phyloP scores from a whole-genome alignment of 1,140 invertebrate genomes.

The Trichogramma pretiosum region DNA sequence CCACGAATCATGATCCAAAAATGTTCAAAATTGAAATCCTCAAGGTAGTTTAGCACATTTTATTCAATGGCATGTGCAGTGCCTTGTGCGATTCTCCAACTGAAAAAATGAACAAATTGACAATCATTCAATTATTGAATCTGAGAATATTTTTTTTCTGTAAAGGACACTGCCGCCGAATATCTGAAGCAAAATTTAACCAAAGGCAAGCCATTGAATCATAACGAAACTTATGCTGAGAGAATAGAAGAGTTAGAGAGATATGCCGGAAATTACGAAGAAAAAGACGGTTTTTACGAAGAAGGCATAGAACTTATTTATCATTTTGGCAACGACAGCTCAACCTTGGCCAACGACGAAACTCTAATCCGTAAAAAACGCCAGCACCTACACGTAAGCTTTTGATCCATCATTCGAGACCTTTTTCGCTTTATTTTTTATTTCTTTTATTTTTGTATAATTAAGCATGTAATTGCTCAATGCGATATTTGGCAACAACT shows the following conservation, averaged over 20 bases:
- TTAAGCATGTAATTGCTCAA: too few species aligned
- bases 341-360: slow-evolving; percentile 18
- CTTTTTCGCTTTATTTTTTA: not conserved
- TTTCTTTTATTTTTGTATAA: not conserved
- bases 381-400: slow-evolving; percentile 21
- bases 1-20: too few species aligned
- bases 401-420: not conserved
- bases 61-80: too few species aligned
- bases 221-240: too few species aligned
- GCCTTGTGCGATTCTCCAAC: too few species aligned
- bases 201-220: slow-evolving; percentile 33
- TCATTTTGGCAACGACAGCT: slow-evolving; percentile 32
- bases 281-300: slow-evolving; percentile 40
- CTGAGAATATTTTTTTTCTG: too few species aligned
- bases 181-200: slow-evolving; percentile 39
- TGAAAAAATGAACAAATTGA: too few species aligned
- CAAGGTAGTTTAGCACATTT: too few species aligned
- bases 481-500: too few species aligned
- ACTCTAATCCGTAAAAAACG: slow-evolving; percentile 29
- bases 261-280: slow-evolving; percentile 37
- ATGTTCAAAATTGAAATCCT: too few species aligned
- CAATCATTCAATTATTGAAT: too few species aligned
- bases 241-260: slow-evolving; percentile 34
- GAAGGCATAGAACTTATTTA: slow-evolving; percentile 40
- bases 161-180: too few species aligned